Base-by-base conservation (phyloP, 2,113 vertebrate species). In the Tautogolabrus adspersus region DNA sequence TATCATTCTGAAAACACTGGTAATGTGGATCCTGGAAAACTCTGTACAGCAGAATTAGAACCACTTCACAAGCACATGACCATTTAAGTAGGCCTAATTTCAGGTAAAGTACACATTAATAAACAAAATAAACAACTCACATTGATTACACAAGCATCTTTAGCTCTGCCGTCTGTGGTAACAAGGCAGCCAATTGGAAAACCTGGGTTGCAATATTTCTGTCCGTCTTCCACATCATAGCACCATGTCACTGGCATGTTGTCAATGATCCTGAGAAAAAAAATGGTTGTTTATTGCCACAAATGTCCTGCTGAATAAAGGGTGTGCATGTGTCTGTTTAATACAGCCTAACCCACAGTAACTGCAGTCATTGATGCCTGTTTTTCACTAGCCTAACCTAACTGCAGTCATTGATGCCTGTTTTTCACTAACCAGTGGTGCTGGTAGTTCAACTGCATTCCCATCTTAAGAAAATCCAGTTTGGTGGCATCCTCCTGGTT, bases 221-320 rank as follows among this genome's bases (percentile, higher is more conserved):
- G 97, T 38, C 90, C 83, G 38, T 97, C 96, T 91, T 99, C 98
- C 34, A 99, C 97, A 12, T 97, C 95, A 0, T 99, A 99, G 90
- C 98, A 99, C 98, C 98, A 99, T 0, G 98, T 99, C 58, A 99
- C 98, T 15, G 98, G 98, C 97, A 99, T 99, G 85, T 99, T 99
- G 93, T 99, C 98, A 86, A 99, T 94, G 86, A 99, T 99, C 98
- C 98, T 99, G 85, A 2, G 85, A 72, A 85, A 0, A 11, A 13
- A 67, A 87, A 18, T 3, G 46, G 52, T 44, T 59, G 8, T 1
- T 21, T 5, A 42, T 26, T 5, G 47, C 16, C 47, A 49, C 15
- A 49, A 51, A 12, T 0, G 6, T 49, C n/a, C 46, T 66, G 5
- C 40, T 37, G 15, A 10, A 52, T 8, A 46, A 23, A 59, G 3